Conservation (phyloP, 2,888 invertebrate genomes). For the Idaea dimidiata region DNA sequence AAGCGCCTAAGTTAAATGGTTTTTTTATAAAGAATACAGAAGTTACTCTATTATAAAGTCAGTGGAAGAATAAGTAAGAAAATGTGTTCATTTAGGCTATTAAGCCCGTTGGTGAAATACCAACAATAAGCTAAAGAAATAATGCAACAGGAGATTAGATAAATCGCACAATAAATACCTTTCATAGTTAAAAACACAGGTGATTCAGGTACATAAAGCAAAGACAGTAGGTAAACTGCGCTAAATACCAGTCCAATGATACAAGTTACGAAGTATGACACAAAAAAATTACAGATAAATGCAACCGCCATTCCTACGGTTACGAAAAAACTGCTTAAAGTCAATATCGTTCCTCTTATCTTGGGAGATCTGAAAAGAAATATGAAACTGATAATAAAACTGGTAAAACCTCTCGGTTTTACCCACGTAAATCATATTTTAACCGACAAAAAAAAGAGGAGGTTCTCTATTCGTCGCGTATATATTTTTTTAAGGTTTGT, state of each 20-base stretch:
- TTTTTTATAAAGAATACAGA: no score
- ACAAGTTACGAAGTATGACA: background rate
- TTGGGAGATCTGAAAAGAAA: background rate
- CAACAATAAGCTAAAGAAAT: no score
- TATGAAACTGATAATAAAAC: background rate
- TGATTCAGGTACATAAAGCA: background rate
- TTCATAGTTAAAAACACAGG: background rate
- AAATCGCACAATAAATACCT: background rate
- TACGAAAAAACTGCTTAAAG: background rate
- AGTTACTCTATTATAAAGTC: no score
- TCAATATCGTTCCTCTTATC: background rate
- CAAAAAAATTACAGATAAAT: background rate
- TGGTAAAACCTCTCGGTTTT: background rate
- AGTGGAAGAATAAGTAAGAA: no score
- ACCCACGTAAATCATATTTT: background rate
- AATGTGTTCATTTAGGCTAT: no score
- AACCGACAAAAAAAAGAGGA: no score
- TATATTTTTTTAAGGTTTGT: no score
- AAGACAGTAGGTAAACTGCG: background rate
- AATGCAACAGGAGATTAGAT: no score
- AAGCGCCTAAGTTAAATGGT: no score
- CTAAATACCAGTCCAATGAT: background rate
- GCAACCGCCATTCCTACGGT: background rate
- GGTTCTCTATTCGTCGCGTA: no score
- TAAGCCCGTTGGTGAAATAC: no score